Base-by-base conservation (phyloP, 1,140 invertebrate species). In the Rhopalosiphum padi region DNA sequence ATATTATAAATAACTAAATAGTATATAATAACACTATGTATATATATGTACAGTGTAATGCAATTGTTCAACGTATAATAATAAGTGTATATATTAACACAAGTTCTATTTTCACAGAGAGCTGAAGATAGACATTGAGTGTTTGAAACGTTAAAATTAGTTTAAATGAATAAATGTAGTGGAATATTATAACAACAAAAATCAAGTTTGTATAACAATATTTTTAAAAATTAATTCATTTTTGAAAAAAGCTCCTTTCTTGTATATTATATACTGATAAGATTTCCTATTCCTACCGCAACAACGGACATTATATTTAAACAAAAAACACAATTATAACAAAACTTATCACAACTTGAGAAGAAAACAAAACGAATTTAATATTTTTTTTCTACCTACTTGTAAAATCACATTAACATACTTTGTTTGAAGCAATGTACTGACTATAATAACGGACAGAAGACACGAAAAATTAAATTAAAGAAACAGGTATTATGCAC, bases 381-480 rank as follows among this genome's bases (percentile, higher is more conserved):
- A 35, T 77, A n/a, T 15, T 77, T 77, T 77, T 77, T n/a, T 77
- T 77, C 30, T 77, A n/a, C 60, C 30, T 77, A n/a, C 60, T n/a
- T 77, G n/a, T 77, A 35, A n/a, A 77, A n/a, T 77, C 15, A n/a
- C n/a, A 77, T 77, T 77, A 77, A 77, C 15, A 77, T 77, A 77
- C 30, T 77, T 18, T n/a, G 30, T 68, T 68, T n/a, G 60, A 77
- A 77, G 30, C 60, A 2, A 77, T n/a, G 60, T 77, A 18, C 30
- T 15, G n/a, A 77, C 60, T n/a, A 77, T 77, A 77, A 77, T n/a
- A n/a, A 77, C 6, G n/a, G 15, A n/a, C 55, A 7, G 60, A 77
- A 35, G n/a, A 77, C 60, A 77, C n/a, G 5, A 77, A 77, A 77
- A 77, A 77, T 77, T 77, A 77, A 77, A 77, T 77, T 77, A n/a